Evolutionary conservation across 1,140 invertebrate species (phyloP).

Genomic region (Zaprionus davidi): DNA sequence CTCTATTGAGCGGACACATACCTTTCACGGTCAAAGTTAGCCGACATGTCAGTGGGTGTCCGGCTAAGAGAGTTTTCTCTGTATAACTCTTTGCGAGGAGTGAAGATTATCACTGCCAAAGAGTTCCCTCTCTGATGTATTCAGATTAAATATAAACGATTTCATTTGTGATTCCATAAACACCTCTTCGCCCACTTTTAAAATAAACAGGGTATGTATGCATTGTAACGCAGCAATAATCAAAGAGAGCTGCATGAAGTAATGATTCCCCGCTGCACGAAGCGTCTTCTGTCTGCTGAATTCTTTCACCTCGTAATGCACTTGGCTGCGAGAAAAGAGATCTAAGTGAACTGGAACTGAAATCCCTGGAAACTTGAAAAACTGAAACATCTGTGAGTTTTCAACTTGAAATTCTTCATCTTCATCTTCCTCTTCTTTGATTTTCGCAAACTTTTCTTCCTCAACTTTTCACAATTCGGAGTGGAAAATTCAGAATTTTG

Average conservation of each 20-base stretch:
- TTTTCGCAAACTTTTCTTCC: background rate
- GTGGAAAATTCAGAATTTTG: background rate
- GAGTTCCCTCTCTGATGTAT: no score
- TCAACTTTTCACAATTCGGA: background rate
- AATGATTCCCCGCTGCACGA: background rate
- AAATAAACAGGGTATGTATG: background rate
- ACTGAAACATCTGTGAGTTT: constrained; percentile 1
- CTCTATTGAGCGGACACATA: no score
- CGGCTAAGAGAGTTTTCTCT: no score
- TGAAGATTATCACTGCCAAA: no score
- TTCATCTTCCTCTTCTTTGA: background rate
- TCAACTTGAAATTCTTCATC: background rate
- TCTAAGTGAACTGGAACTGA: background rate
- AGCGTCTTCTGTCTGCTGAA: no score
- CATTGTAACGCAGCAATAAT: background rate
- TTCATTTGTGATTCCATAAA: background rate
- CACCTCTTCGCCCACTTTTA: background rate
- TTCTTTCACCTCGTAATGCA: background rate
- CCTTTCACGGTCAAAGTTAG: no score
- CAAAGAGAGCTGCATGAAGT: background rate
- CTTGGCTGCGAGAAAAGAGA: background rate
- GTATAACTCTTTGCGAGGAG: no score
- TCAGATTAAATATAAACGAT: no score
- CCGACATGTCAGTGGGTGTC: no score
- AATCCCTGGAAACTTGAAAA: background rate